Evolutionary conservation across 2,888 invertebrate genomes (phyloP).

Genomic region (Limnephilus marmoratus): DNA sequence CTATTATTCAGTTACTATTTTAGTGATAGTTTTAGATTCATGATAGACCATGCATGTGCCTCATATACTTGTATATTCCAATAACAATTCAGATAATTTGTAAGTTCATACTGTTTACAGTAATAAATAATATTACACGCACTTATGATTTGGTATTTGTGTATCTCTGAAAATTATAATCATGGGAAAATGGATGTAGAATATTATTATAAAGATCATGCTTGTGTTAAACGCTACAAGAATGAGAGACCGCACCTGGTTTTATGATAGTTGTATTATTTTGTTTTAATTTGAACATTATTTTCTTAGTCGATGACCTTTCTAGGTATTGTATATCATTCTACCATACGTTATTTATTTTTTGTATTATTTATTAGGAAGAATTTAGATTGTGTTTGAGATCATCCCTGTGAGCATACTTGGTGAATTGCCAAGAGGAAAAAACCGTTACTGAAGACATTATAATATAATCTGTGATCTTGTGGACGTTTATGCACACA

Average conservation of each 20-base stretch:
- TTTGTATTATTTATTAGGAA: not conserved
- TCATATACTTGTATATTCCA: constrained; percentile 60
- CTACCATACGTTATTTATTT: constrained; percentile 42
- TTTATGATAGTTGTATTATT: not conserved
- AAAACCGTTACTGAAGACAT: not conserved
- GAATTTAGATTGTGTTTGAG: constrained; percentile 10
- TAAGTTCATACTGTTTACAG: constrained; percentile 28
- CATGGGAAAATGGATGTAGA: not conserved
- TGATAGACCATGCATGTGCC: constrained; percentile 66
- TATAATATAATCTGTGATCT: constrained; percentile 63
- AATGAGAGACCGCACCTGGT: not conserved
- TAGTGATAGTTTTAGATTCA: constrained; percentile 55
- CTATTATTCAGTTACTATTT: constrained; percentile 42
- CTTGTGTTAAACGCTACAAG: not conserved
- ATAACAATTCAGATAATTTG: constrained; percentile 56
- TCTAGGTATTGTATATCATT: not conserved
- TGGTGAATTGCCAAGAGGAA: not conserved
- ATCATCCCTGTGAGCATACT: not conserved
- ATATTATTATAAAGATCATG: not conserved
- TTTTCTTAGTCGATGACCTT: not conserved
- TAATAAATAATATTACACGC: constrained; percentile 25
- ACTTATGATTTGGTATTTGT: constrained; percentile 39
- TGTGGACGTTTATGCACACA: constrained; percentile 58
- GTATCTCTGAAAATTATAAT: constrained; percentile 16
- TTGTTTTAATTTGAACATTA: not conserved